Percentiles rank a stretch among this genome's conserved stretches.
Conservation (phyloP, 2,113 vertebrate genomes). For the Neolamprologus sp. region DNA sequence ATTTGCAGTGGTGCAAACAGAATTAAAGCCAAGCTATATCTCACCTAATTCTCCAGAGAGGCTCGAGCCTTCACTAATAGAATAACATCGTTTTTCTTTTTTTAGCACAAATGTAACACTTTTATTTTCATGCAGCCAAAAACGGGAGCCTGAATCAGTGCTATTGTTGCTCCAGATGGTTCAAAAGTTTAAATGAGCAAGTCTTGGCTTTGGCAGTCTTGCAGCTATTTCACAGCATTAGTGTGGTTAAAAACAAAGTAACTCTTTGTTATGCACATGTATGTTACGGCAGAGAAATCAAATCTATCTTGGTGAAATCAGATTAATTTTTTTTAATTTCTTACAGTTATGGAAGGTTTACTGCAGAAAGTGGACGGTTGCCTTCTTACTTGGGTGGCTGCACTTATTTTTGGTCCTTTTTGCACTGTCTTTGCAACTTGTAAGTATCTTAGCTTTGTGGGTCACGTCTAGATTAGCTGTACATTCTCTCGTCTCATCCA, state of each 20-base stretch:
- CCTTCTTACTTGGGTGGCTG: neutral
- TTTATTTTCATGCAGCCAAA: neutral
- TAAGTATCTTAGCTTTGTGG: neutral
- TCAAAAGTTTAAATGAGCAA: neutral
- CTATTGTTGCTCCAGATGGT: neutral
- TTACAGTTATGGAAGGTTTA: neutral
- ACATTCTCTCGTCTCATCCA: neutral
- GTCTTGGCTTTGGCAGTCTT: neutral
- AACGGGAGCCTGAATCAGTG: neutral
- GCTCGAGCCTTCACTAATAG: neutral
- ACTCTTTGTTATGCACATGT: neutral
- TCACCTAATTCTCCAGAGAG: neutral
- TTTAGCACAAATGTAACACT: neutral
- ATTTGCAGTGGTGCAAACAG: neutral
- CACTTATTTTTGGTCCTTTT: neutral
- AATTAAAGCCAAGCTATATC: neutral
- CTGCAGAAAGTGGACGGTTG: neutral
- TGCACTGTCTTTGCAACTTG: neutral
- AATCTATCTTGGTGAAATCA: neutral
- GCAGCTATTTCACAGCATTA: neutral
- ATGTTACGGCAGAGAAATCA: neutral
- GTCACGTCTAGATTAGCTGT: neutral
- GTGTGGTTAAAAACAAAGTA: neutral
- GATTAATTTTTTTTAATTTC: neutral
- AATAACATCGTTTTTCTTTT: neutral